Percentiles rank a stretch among this genome's conserved stretches.
Evolutionary conservation across 2,888 invertebrate species (phyloP).

Genomic region (Diplolepis rosae): DNA sequence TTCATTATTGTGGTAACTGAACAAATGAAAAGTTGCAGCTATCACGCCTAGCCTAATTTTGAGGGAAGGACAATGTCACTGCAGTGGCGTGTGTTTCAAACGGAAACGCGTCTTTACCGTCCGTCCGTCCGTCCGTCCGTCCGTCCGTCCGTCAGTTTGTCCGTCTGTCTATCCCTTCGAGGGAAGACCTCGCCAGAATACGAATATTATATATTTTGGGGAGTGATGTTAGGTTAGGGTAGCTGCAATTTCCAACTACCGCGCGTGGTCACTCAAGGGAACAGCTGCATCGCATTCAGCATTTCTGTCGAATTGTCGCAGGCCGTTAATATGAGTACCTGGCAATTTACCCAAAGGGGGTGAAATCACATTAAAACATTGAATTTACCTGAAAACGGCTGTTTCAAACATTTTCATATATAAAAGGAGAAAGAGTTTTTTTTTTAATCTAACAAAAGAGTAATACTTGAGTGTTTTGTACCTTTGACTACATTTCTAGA

Average conservation of each 20-base stretch:
- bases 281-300: conserved; percentile 64
- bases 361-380: conserved; percentile 27
- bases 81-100: conserved; percentile 49
- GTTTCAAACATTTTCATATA: conserved; percentile 28
- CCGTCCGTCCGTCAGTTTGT: conserved; percentile 47
- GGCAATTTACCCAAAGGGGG: conserved; percentile 33
- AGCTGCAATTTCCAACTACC: conserved; percentile 54
- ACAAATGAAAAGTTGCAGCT: conserved; percentile 21
- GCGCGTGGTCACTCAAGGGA: conserved; percentile 61
- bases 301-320: conserved; percentile 51
- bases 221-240: conserved; percentile 54
- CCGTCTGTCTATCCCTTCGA: conserved; percentile 45
- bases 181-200: conserved; percentile 39
- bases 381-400: conserved; percentile 20
- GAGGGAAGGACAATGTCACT: conserved; percentile 25
- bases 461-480: not conserved
- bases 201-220: conserved; percentile 51
- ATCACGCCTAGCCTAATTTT: conserved; percentile 29
- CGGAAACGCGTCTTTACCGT: conserved; percentile 51
- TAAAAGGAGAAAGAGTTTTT: conserved; percentile 30
- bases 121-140: conserved; percentile 49
- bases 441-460: not conserved
- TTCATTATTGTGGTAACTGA: not conserved
- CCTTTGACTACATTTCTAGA: not conserved
- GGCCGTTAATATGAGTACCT: conserved; percentile 40